Conservation (phyloP, 2,113 vertebrate genomes). For the Phalacrocorax carbo region DNA sequence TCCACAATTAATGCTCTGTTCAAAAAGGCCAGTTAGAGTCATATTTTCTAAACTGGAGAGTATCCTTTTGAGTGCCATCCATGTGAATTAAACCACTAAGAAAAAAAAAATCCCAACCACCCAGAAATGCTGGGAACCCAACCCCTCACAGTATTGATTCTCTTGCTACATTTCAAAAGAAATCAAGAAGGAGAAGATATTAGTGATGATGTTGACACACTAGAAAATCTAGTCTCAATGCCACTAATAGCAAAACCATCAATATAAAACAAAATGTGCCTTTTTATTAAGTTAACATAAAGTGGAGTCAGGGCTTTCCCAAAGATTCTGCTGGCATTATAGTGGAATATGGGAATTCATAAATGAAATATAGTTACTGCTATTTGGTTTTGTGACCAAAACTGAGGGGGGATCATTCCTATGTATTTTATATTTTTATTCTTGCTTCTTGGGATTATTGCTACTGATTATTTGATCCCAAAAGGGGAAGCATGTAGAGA, state of each 20-base stretch:
- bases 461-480: constrained; percentile 15
- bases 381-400: not conserved
- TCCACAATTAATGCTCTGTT: not conserved
- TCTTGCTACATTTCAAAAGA: not conserved
- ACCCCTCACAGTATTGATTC: not conserved
- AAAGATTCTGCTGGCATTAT: not conserved
- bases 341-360: not conserved
- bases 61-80: not conserved
- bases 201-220: not conserved
- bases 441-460: constrained; percentile 2
- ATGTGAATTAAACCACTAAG: not conserved
- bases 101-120: not conserved
- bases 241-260: not conserved
- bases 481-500: not conserved
- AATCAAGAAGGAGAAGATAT: not conserved
- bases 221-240: not conserved
- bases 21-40: not conserved
- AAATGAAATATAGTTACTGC: not conserved
- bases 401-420: not conserved
- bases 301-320: not conserved
- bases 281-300: not conserved
- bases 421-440: not conserved
- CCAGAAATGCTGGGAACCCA: not conserved
- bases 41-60: not conserved
- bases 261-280: not conserved